A percentile compares a stretch with the other conserved stretches of the same genome.
phyloP scores from a whole-genome alignment of 2,113 vertebrate genomes.

The Aythya baeri region DNA sequence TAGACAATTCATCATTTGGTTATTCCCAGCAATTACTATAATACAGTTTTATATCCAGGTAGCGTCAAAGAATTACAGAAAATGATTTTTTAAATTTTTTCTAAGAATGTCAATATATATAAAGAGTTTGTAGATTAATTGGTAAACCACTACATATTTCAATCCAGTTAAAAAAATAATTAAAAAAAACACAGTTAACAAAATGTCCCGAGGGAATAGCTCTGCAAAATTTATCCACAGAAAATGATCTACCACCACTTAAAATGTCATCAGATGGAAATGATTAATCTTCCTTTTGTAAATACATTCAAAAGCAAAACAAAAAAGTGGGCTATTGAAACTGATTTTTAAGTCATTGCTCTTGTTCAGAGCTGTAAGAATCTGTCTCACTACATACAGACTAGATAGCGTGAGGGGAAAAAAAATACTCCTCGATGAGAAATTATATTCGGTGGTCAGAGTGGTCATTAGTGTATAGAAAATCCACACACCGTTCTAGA shows the following conservation, averaged over 20 bases:
- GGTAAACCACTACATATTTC: neutral
- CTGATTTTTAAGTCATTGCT: neutral
- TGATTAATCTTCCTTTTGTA: neutral
- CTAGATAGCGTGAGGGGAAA: neutral
- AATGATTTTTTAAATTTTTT: neutral
- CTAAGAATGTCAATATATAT: neutral
- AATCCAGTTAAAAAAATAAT: neutral
- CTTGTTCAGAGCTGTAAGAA: neutral
- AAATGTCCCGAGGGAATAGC: neutral
- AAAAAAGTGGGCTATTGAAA: neutral
- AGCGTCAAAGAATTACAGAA: neutral
- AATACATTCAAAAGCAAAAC: neutral
- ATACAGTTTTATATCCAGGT: neutral
- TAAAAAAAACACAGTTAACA: neutral
- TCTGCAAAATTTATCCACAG: neutral
- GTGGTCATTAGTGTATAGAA: neutral
- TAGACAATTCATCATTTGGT: neutral
- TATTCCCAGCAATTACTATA: neutral
- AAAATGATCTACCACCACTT: neutral
- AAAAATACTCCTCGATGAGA: neutral
- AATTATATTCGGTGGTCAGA: neutral
- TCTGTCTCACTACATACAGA: neutral
- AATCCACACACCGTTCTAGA: neutral
- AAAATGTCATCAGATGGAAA: neutral
- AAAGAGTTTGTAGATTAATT: neutral